phyloP scores from a whole-genome alignment of 2,113 vertebrate genomes.

The Bubo bubo region DNA sequence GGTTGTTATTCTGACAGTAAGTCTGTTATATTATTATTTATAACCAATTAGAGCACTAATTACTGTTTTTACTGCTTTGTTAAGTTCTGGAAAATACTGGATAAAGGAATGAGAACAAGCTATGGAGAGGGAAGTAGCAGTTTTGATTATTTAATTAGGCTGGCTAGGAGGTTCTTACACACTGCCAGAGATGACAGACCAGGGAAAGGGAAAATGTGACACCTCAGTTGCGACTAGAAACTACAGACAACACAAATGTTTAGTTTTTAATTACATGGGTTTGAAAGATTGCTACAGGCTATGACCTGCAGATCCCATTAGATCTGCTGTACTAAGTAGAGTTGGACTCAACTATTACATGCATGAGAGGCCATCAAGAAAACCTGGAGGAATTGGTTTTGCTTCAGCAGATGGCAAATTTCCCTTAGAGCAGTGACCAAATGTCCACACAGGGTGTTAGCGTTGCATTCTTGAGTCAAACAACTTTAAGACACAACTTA shows the following conservation, averaged over 20 bases:
- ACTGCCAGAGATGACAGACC: conserved; percentile 4
- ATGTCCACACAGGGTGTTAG: not conserved
- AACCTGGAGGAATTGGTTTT: not conserved
- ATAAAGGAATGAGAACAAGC: not conserved
- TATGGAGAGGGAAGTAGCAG: not conserved
- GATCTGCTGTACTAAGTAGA: not conserved
- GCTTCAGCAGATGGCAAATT: not conserved
- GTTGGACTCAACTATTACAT: not conserved
- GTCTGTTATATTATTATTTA: conserved; percentile 63
- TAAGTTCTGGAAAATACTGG: not conserved
- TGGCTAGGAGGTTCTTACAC: not conserved
- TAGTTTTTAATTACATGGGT: not conserved
- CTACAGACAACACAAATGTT: not conserved
- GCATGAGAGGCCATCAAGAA: not conserved
- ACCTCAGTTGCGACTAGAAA: not conserved
- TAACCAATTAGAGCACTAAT: conserved; percentile 38
- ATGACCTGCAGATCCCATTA: not conserved
- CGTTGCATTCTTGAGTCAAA: not conserved
- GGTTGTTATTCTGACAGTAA: conserved; percentile 72
- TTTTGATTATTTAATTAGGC: conserved; percentile 10
- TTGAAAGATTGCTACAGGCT: not conserved
- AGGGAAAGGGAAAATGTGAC: not conserved
- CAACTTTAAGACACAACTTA: not conserved
- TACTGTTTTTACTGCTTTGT: conserved; percentile 21
- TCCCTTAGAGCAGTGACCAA: not conserved